Percentiles rank a stretch among this genome's conserved stretches.
These are phyloP conservation scores for Drosophila anceps DNA, from an alignment of 2,888 invertebrate genomes.

Conservation along the genomic window DNA sequence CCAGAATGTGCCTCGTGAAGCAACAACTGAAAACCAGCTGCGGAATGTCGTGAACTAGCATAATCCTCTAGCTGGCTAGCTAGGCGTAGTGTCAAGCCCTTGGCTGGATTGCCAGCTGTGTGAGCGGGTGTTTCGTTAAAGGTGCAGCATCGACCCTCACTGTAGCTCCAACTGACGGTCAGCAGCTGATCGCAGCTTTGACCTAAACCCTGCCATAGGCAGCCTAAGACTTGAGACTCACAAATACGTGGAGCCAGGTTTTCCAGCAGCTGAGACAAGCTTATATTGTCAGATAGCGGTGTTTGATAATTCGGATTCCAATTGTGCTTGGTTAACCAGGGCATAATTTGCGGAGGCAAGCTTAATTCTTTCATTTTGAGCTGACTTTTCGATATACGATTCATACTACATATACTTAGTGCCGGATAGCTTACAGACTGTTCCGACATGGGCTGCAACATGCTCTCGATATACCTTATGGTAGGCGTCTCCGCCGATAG, in stretches of 20 bases:
- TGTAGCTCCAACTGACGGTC: conserved; percentile 84
- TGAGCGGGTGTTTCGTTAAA: conserved; percentile 88
- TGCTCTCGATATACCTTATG: conserved; percentile 86
- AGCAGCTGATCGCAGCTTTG: conserved; percentile 87
- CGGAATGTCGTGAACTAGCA: conserved; percentile 86
- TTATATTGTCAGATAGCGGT: neutral
- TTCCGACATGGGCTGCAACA: conserved; percentile 86
- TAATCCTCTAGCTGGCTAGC: conserved; percentile 87
- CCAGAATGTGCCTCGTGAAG: conserved; percentile 88
- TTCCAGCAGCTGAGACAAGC: conserved; percentile 56
- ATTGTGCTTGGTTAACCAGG: conserved; percentile 36
- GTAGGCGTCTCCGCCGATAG: conserved; percentile 87
- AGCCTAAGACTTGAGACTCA: conserved; percentile 86
- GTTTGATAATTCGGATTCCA: neutral
- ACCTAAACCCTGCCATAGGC: conserved; percentile 87
- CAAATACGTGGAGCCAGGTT: conserved; percentile 87
- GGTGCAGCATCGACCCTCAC: conserved; percentile 87
- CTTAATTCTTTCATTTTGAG: conserved; percentile 84
- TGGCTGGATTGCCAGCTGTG: conserved; percentile 88
- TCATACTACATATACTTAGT: conserved; percentile 86
- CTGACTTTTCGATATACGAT: conserved; percentile 85
- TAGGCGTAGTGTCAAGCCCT: conserved; percentile 87
- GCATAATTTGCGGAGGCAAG: conserved; percentile 61
- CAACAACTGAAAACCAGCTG: conserved; percentile 87
- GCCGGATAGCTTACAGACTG: conserved; percentile 86